phyloP scores from a whole-genome alignment of 2,113 vertebrate species.

The Boleophthalmus pectinirostris region DNA sequence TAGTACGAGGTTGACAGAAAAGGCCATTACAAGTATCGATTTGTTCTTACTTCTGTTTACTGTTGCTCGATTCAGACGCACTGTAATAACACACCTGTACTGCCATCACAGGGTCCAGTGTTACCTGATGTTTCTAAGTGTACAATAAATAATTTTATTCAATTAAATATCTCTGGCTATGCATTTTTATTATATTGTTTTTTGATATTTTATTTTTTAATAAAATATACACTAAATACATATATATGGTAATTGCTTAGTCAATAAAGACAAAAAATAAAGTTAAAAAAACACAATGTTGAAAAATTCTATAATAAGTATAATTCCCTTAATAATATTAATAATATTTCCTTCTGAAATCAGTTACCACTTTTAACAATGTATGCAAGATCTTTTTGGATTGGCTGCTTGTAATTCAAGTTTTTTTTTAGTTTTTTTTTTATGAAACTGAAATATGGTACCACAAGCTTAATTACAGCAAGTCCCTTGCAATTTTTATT shows the following conservation, averaged over 20 bases:
- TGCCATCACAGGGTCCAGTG: constrained; percentile 9
- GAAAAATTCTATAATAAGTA: no score
- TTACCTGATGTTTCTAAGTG: constrained; percentile 13
- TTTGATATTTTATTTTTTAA: background rate
- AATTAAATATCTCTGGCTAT: background rate
- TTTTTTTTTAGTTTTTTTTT: background rate
- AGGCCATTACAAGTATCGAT: constrained; percentile 46
- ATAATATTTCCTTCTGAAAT: background rate
- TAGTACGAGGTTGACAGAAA: constrained; percentile 49
- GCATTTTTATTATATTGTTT: background rate
- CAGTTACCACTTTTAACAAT: no score
- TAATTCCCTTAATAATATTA: background rate
- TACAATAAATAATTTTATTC: constrained; percentile 24
- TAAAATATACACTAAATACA: background rate
- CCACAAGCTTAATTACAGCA: no score
- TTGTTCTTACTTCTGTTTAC: constrained; percentile 15
- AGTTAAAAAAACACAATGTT: no score
- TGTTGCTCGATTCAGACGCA: constrained; percentile 28
- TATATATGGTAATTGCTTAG: no score
- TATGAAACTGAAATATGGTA: no score
- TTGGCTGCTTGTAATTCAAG: background rate
- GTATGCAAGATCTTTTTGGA: no score
- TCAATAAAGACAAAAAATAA: no score
- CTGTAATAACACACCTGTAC: constrained; percentile 21
- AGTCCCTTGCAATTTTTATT: no score